Percentiles rank a stretch among this genome's conserved stretches.
Evolutionary conservation across 2,888 invertebrate species (phyloP).

Genomic region (Nudaria mundana): DNA sequence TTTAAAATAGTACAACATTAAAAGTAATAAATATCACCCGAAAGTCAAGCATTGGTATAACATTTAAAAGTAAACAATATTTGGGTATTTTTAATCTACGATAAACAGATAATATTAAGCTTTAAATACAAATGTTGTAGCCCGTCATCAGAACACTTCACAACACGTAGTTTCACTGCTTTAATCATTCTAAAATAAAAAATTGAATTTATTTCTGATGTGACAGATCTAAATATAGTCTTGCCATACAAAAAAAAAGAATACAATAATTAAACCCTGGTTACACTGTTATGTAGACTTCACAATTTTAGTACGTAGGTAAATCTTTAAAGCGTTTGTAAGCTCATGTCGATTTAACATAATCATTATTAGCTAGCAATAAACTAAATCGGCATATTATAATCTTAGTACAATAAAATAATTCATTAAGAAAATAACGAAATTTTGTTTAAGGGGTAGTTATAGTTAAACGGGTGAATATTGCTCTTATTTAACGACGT

Average conservation of each 20-base stretch:
- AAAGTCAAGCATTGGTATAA: not conserved
- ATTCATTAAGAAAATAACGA: conserved; percentile 37
- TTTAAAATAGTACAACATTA: conserved; percentile 7
- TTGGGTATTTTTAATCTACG: not conserved
- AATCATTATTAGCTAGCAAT: conserved; percentile 51
- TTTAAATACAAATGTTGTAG: too few relatives aligned
- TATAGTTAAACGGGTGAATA: too few relatives aligned
- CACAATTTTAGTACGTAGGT: conserved; percentile 28
- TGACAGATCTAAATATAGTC: too few relatives aligned
- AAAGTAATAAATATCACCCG: too few relatives aligned
- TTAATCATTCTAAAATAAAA: too few relatives aligned
- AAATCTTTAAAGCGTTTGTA: conserved; percentile 60
- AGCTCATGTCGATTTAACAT: conserved; percentile 60
- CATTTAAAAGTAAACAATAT: not conserved
- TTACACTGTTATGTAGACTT: conserved; percentile 21
- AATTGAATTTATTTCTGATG: too few relatives aligned
- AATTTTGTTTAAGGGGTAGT: conserved; percentile 31
- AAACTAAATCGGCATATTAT: conserved; percentile 39
- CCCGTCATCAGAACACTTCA: too few relatives aligned
- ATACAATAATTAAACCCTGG: conserved; percentile 19
- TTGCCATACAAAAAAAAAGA: too few relatives aligned
- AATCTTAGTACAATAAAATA: conserved; percentile 24
- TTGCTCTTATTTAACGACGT: too few relatives aligned
- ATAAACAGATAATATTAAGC: not conserved
- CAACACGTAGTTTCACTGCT: too few relatives aligned